Base-by-base conservation (phyloP, 2,113 vertebrate species). In the Ageneiosus marmoratus region DNA sequence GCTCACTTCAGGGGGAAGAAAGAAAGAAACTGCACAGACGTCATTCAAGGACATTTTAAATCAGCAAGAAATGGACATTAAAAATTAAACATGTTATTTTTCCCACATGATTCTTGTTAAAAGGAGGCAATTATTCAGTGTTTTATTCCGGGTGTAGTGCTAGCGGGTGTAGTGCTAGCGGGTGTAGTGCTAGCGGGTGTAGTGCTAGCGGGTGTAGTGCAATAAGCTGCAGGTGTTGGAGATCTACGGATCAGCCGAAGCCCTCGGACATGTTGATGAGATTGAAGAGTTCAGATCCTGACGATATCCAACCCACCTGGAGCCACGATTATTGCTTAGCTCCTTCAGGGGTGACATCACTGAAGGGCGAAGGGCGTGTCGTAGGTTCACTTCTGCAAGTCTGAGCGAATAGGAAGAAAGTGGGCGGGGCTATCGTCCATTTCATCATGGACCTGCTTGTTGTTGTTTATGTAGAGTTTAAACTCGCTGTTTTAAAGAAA, bases 181-280 rank as follows among this genome's bases (percentile, higher is more conserved):
- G n/a, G n/a, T n/a, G n/a, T n/a, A n/a, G n/a, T n/a, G n/a, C n/a
- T n/a, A n/a, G n/a, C n/a, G n/a, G n/a, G n/a, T n/a, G n/a, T n/a
- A n/a, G n/a, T n/a, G n/a, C n/a, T n/a, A 58, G n/a, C 13, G 29
- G 56, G 70, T 16, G 16, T 75, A 3, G 80, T 82, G 80, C 80
- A 82, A 75, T 82, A 62, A 24, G 5, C 29, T 15, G 48, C 12
- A 41, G n/a, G n/a, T n/a, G n/a, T n/a, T n/a, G n/a, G n/a, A n/a
- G n/a, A n/a, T n/a, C n/a, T n/a, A n/a, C 29, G 15, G 27, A 16
- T 16, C 10, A 11, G 4, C n/a, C n/a, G n/a, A n/a, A n/a, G n/a
- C n/a, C n/a, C n/a, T n/a, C n/a, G n/a, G n/a, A n/a, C n/a, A n/a
- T n/a, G n/a, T n/a, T n/a, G n/a, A n/a, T n/a, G 46, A 46, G 46